Evolutionary conservation across 35 echinoderm and acorn worm genomes (phyloP).

Genomic region (Acanthaster planci): DNA sequence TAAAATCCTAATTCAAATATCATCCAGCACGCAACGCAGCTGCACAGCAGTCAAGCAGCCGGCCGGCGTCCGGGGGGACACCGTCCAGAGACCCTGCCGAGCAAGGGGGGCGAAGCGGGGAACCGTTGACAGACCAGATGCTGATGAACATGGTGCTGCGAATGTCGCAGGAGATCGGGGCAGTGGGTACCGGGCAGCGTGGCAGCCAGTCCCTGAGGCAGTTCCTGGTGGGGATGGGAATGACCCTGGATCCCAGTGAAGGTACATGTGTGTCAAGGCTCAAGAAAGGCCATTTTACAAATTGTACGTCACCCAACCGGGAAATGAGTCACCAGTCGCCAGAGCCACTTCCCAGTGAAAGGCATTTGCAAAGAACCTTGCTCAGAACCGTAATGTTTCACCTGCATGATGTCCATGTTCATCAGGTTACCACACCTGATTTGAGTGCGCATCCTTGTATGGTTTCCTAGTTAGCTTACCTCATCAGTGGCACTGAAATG

Average conservation of each 20-base stretch:
- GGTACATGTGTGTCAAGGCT: neutral
- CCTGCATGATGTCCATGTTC: no score
- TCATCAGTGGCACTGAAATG: no score
- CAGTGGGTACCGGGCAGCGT: neutral
- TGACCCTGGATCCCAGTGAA: constrained; percentile 12
- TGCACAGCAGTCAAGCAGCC: neutral
- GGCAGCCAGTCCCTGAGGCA: constrained; percentile 28
- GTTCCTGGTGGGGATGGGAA: constrained; percentile 26
- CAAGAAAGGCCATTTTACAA: no score
- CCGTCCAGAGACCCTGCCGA: neutral
- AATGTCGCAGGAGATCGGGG: constrained; percentile 29
- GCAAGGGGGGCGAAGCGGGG: neutral
- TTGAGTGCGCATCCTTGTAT: no score
- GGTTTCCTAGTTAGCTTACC: no score
- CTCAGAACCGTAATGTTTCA: no score
- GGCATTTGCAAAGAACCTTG: no score
- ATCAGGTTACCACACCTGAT: no score
- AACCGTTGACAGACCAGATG: neutral
- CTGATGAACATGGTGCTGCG: constrained; percentile 14
- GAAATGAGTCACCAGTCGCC: no score
- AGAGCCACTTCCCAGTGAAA: no score
- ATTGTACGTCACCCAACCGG: no score
- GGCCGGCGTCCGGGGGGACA: neutral
- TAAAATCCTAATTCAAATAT: no score
- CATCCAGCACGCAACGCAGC: neutral